phyloP scores from a whole-genome alignment of 35 echinoderm and acorn worm genomes.

The Chiridota heheva region DNA sequence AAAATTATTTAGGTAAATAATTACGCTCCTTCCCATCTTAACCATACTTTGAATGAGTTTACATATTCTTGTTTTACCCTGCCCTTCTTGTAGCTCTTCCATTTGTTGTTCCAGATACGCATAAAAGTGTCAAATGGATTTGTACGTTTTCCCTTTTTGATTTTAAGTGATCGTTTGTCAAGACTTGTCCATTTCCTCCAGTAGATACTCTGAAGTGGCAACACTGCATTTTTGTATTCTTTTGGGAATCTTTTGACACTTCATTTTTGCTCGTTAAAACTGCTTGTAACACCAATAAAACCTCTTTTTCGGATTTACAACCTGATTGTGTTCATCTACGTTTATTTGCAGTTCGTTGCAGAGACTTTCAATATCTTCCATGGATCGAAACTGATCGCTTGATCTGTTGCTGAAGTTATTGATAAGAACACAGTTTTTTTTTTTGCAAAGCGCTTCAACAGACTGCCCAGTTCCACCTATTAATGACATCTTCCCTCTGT shows the following conservation, averaged over 20 bases:
- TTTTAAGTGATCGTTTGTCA: conserved; percentile 33
- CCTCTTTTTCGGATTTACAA: too few species aligned
- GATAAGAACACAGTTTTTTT: too few species aligned
- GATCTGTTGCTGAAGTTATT: too few species aligned
- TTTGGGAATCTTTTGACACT: conserved; percentile 1
- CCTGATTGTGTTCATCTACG: too few species aligned
- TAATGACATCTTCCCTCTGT: too few species aligned
- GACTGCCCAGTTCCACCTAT: too few species aligned
- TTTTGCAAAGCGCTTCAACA: too few species aligned
- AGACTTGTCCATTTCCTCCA: conserved; percentile 27
- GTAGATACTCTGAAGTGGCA: neutral
- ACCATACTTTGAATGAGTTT: neutral
- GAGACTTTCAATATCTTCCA: too few species aligned
- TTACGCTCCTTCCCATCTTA: neutral
- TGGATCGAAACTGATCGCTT: too few species aligned
- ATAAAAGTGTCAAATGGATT: neutral
- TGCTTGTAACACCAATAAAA: too few species aligned
- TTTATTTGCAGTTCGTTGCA: too few species aligned
- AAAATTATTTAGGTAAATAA: neutral
- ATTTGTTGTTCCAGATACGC: neutral
- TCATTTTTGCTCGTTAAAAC: too few species aligned
- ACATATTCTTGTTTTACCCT: neutral
- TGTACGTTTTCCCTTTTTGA: conserved; percentile 20
- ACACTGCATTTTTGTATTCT: conserved; percentile 10
- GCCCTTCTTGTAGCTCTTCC: neutral